These are phyloP conservation scores for Drosophila tropicalis DNA, from an alignment of 1,140 invertebrate species.

Conservation along the genomic window DNA sequence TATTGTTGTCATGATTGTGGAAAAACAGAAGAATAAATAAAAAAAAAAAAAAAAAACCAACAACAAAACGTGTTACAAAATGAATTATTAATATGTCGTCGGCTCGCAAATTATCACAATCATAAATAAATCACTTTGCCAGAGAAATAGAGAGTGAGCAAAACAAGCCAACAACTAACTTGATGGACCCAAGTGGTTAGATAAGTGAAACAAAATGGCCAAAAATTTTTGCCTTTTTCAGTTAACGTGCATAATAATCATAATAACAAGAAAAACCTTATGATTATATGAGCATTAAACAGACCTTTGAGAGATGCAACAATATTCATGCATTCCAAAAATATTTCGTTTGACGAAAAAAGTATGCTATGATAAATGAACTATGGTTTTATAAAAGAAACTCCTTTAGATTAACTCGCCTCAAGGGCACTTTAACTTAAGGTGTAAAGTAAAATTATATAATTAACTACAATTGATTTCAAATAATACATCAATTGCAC, in stretches of 20 bases:
- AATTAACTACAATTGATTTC: background rate
- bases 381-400: background rate
- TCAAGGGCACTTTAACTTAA: background rate
- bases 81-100: constrained; percentile 20
- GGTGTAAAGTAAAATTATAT: background rate
- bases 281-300: constrained; percentile 31
- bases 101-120: constrained; percentile 16
- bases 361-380: background rate
- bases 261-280: background rate
- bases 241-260: constrained; percentile 4
- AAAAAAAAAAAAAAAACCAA: background rate
- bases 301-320: constrained; percentile 29
- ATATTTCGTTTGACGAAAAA: background rate
- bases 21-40: background rate
- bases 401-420: background rate
- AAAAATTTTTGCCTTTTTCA: constrained; percentile 31
- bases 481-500: background rate
- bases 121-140: constrained; percentile 16
- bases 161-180: constrained; percentile 3
- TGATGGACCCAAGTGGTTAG: constrained; percentile 35
- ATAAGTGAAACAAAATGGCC: constrained; percentile 43
- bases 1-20: constrained; percentile 1
- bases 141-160: background rate
- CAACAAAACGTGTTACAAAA: background rate
- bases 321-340: background rate